Base-by-base conservation (phyloP, 1,140 invertebrate species). In the Drosophila miranda region DNA sequence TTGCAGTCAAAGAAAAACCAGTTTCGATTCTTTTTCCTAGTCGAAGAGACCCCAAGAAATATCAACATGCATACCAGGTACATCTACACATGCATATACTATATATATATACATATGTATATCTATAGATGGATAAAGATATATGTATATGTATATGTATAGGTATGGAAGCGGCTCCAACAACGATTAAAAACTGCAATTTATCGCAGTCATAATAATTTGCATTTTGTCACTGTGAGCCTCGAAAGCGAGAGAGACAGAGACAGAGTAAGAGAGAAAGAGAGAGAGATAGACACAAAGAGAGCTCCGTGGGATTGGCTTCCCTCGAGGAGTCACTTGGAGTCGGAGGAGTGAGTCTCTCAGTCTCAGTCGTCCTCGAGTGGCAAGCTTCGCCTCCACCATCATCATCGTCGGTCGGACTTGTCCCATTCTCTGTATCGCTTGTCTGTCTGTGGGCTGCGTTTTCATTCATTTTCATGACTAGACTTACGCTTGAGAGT, bases 181-280 rank as follows among this genome's bases (percentile, higher is more conserved):
- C 78, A 79, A 30, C 30, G 30, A 86, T 86, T 86, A 86, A 86
- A 86, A 87, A 87, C 81, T 87, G 81, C 81, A 86, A 87, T 86
- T 86, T 86, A 86, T 86, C 82, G 81, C 82, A 84, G 81, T 86
- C 82, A 86, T 86, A 86, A 86, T 86, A 87, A 86, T 86, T 86
- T 87, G 81, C 81, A 86, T 86, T 86, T 86, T 86, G 81, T 86
- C 81, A 87, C 81, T 87, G 81, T 66, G 61, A 69, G 62, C 60
- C 57, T 55, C 57, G 62, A 51, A 49, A 70, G 68, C 62, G 41
- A 43, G 57, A 34, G 50, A 51, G 56, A 26, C 23, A 26, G 23
- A 26, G 23, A 26, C 5, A 26, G 23, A 26, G 0, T 0, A 0
- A 16, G 16, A 16, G 16, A 16, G 0, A 16, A 1, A 16, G 16